Evolutionary conservation across 2,113 vertebrate species (phyloP).

Genomic region (Oryzias celebensis): DNA sequence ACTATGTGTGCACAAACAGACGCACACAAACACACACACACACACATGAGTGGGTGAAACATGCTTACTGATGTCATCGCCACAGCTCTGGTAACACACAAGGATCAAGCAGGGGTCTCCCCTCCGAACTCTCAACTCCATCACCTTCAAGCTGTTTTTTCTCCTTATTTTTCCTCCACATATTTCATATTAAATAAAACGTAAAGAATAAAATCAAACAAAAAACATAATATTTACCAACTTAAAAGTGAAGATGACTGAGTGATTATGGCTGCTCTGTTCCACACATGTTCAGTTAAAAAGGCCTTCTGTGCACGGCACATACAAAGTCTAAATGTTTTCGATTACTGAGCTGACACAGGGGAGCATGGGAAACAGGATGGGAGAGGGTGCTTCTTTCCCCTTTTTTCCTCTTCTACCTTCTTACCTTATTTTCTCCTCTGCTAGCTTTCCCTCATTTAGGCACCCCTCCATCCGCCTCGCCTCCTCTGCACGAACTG

Average conservation of each 20-base stretch:
- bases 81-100: constrained; percentile 47
- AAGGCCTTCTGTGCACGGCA: constrained; percentile 44
- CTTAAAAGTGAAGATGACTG: constrained; percentile 6
- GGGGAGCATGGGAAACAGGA: constrained; percentile 47
- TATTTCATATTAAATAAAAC: background rate
- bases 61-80: constrained; percentile 68
- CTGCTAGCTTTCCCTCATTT: constrained; percentile 64
- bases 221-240: background rate
- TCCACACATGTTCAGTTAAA: constrained; percentile 55
- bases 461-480: constrained; percentile 62
- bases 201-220: background rate
- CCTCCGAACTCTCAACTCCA: constrained; percentile 59
- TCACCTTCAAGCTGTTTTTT: constrained; percentile 46
- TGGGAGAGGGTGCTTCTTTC: constrained; percentile 49
- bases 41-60: constrained; percentile 58
- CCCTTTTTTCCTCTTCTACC: constrained; percentile 31
- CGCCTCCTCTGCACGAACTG: constrained; percentile 64
- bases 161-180: background rate
- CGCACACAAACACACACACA: constrained; percentile 58
- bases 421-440: constrained; percentile 72
- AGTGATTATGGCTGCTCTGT: constrained; percentile 45
- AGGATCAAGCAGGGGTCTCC: constrained; percentile 60
- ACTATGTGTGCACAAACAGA: constrained; percentile 54
- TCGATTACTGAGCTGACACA: constrained; percentile 57
- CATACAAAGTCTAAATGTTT: constrained; percentile 53